Evolutionary conservation across 1,140 invertebrate species (phyloP), one percentile per base, ranked within the genome.

Genomic region (Ditylenchus dipsaci): DNA sequence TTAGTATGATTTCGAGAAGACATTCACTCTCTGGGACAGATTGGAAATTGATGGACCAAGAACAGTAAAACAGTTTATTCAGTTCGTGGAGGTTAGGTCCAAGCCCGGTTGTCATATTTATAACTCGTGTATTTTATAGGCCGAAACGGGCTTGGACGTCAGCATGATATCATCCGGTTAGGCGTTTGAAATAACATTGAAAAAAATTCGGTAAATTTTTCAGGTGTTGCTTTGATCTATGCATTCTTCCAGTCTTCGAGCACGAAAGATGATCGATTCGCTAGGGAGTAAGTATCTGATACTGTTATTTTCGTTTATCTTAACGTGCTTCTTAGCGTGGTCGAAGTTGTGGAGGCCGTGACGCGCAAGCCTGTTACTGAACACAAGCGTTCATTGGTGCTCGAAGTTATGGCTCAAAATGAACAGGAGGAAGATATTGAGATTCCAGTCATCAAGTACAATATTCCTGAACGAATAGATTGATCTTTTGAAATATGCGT

Each of bases 11-110:
- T n/a, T n/a, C n/a, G 91, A 93, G 27, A 90, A 88, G 58, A 90
- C 95, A 77, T 99, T 94, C 89, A 97, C 94, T 0, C 86, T 97
- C 11, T 99, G 96, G 96, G 95, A 98, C 83, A 88, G 95, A 63
- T 95, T 99, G 84, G 95, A 97, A 83, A 89, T 99, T 0, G 86
- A 90, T 63, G 94, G 93, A 11, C 93, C 97, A 80, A 87, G 97
- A 83, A 96, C 95, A 0, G 84, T 98, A n/a, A 87, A 90, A 77
- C 89, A 97, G 83, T 96, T 98, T 83, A 86, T 98, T 42, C 89
- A 93, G 78, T 93, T 95, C 84, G 97, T 98, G 85, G 90, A 96
- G 83, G 86, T 86, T 38, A 38, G 75, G 59, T 58, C 58, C 29
- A 33, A 38, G 76, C 33, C 3, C 33, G 3, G 3, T 38, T 38